Base-by-base conservation (phyloP, 2,113 vertebrate genomes). In the Bufo gargarizans region DNA sequence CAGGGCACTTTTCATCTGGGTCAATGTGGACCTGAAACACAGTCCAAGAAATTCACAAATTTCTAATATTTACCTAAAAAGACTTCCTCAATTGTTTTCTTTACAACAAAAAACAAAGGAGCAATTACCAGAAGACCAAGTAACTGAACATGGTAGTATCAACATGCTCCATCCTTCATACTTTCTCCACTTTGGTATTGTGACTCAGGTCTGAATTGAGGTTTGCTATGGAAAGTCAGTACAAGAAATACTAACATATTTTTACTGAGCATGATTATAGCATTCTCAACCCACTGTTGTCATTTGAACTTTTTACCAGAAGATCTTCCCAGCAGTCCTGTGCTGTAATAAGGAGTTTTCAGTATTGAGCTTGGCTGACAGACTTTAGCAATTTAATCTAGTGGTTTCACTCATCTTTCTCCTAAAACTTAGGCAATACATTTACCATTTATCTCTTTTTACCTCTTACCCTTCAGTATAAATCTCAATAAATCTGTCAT, bases 281-380 rank as follows among this genome's bases (percentile, higher is more conserved):
- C 11, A 50, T 76, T 76, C 19, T 76, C 72, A 76, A 6, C 72
- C 72, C 72, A 76, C 72, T 76, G 72, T 50, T 76, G 72, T 49
- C 72, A 13, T 76, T 61, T 43, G 56, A 6, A 61, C 56, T 61
- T 61, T 59, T 81, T 81, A 19, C 79, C 58, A 81, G 7, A 56
- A 61, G 50, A 81, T 81, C 43, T 81, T 81, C 79, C 79, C 79
- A 45, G 79, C 79, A 81, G 58, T 61, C 50, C 16, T 45, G 55
- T 53, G 55, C 16, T 17, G 55, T 80, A 80, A 80, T 43, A 61
- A 58, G 79, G 56, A 81, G 33, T 81, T 81, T 81, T 81, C 79
- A 61, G 56, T 81, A 61, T 81, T 81, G 79, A 81, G 79, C 33
- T 81, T 81, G 79, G 79, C 79, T 81, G 43, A 45, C 56, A 81